These are phyloP conservation scores for Oryzias dopingdopingensis DNA, from an alignment of 2,797 vertebrate genomes.

Conservation along the genomic window DNA sequence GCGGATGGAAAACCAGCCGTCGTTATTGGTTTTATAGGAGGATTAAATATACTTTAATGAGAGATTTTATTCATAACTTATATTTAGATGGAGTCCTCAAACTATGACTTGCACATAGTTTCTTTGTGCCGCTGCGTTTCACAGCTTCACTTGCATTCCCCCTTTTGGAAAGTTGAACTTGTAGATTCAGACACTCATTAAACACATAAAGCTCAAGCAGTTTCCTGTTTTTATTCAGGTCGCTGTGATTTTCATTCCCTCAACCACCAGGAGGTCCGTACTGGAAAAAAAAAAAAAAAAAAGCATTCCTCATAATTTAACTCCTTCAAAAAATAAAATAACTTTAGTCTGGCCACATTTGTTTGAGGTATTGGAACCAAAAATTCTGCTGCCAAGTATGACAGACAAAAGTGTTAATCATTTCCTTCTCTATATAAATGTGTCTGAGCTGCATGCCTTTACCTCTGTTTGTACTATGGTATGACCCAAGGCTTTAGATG, in stretches of 20 bases:
- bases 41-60: constrained; percentile 69
- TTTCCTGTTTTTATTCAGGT: constrained; percentile 44
- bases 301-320: too few relatives aligned
- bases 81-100: constrained; percentile 61
- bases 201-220: constrained; percentile 26
- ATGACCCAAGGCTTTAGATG: too few relatives aligned
- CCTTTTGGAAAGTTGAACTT: constrained; percentile 41
- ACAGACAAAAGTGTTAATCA: too few relatives aligned
- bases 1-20: constrained; percentile 51
- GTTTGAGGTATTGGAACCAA: too few relatives aligned
- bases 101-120: constrained; percentile 51
- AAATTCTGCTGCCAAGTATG: too few relatives aligned
- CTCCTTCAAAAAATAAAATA: too few relatives aligned
- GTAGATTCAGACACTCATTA: constrained; percentile 30
- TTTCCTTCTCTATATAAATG: too few relatives aligned
- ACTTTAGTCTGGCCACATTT: too few relatives aligned
- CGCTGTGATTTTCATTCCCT: constrained; percentile 1
- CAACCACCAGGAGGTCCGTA: not conserved
- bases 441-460: too few relatives aligned
- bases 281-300: too few relatives aligned
- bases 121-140: constrained; percentile 31
- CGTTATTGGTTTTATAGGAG: constrained; percentile 64
- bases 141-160: constrained; percentile 22
- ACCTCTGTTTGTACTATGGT: too few relatives aligned
- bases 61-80: constrained; percentile 70